Percentiles rank a stretch among this genome's conserved stretches.
phyloP scores from a whole-genome alignment of 1,140 invertebrate species.

The Drosophila eugracilis region DNA sequence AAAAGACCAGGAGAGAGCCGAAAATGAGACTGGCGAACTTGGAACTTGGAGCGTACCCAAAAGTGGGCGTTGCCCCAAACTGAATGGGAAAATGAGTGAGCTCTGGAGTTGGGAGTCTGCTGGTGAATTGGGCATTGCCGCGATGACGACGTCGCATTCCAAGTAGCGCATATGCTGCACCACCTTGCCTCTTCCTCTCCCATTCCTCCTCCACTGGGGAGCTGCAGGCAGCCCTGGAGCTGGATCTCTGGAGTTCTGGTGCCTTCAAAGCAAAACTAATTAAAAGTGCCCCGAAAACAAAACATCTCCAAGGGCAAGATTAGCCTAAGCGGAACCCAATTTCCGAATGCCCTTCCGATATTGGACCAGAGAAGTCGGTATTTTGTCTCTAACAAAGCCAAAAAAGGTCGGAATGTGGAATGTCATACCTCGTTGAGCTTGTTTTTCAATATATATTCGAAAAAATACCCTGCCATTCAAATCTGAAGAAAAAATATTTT shows the following conservation, averaged over 20 bases:
- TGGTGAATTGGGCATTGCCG: slow-evolving; percentile 15
- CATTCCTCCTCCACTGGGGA: slow-evolving; percentile 1
- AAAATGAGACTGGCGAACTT: slow-evolving; percentile 70
- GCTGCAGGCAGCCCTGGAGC: slow-evolving; percentile 42
- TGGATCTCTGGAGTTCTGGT: slow-evolving; percentile 9
- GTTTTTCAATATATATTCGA: too few species aligned
- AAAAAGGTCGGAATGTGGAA: too few species aligned
- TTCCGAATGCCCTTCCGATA: slow-evolving; percentile 31
- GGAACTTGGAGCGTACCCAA: slow-evolving; percentile 67
- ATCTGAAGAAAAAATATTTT: too few species aligned
- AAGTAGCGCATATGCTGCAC: slow-evolving; percentile 80
- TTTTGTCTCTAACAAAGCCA: too few species aligned
- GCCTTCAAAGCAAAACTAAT: slow-evolving; percentile 83
- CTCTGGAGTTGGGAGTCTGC: slow-evolving; percentile 53
- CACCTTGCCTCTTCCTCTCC: slow-evolving; percentile 22
- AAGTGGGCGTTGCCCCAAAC: slow-evolving; percentile 81
- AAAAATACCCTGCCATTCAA: too few species aligned
- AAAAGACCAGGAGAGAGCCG: slow-evolving; percentile 57
- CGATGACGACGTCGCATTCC: slow-evolving; percentile 61
- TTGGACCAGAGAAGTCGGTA: too few species aligned
- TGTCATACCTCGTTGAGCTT: too few species aligned
- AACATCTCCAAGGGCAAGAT: slow-evolving; percentile 23
- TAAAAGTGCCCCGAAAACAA: slow-evolving; percentile 84
- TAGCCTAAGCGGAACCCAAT: slow-evolving; percentile 37
- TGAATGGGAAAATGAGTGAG: slow-evolving; percentile 84